A percentile compares a stretch with the other conserved stretches of the same genome.
Evolutionary conservation across 1,140 invertebrate species (phyloP).

Genomic region (Cyrtorhinus lividipennis): DNA sequence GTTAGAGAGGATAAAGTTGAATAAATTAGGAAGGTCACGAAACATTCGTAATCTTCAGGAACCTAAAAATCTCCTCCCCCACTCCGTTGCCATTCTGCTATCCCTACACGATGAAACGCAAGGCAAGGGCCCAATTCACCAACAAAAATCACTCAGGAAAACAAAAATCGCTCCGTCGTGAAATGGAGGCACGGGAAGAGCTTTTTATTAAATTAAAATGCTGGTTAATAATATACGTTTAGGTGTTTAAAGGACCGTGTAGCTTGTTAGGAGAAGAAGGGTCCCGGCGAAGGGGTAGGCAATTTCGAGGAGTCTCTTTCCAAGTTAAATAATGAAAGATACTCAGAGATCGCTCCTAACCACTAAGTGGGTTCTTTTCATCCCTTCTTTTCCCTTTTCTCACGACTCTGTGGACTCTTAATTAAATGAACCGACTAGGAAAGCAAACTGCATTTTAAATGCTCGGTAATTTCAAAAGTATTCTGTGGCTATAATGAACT

Average conservation of each 20-base stretch:
- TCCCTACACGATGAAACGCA: no score
- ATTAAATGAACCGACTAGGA: slow-evolving; percentile 27
- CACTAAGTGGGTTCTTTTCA: slow-evolving; percentile 17
- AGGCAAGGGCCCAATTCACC: no score
- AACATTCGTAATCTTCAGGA: no score
- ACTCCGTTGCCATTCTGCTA: no score
- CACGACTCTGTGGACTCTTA: slow-evolving; percentile 21
- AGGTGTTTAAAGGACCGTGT: slow-evolving; percentile 13
- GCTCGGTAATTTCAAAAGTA: slow-evolving; percentile 21
- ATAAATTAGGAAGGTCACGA: no score
- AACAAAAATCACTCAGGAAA: no score
- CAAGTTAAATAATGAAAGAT: slow-evolving; percentile 25
- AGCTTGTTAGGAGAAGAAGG: slow-evolving; percentile 10
- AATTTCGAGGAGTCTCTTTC: slow-evolving; percentile 20
- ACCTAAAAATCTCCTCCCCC: no score
- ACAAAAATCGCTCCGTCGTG: no score
- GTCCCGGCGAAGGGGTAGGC: background rate
- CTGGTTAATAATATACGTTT: slow-evolving; percentile 10
- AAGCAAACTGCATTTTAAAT: slow-evolving; percentile 27
- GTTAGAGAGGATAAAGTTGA: no score
- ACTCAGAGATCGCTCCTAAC: slow-evolving; percentile 17
- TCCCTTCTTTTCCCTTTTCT: slow-evolving; percentile 6
- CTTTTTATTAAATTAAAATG: slow-evolving; percentile 11
- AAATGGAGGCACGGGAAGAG: background rate
- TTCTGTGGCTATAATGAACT: slow-evolving; percentile 12